Evolutionary conservation across 2,888 invertebrate genomes (phyloP).

Genomic region (Leptopterna dolabrata): DNA sequence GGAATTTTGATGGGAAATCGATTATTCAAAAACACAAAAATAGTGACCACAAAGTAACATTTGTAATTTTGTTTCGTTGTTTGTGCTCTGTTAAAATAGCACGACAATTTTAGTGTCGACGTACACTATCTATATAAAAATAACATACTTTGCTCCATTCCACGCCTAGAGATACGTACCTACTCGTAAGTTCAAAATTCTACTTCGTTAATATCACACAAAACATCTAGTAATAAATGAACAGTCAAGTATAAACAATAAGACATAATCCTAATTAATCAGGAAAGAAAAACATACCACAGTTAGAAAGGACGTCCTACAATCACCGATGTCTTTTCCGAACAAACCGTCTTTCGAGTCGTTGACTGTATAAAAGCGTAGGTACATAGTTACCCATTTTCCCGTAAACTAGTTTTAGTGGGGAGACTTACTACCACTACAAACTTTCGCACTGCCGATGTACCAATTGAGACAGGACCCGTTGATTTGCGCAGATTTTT

Average conservation of each 20-base stretch:
- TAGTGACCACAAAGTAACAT: background rate
- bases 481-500: background rate
- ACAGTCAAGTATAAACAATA: background rate
- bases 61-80: background rate
- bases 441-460: background rate
- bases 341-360: background rate
- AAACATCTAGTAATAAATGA: background rate
- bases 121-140: background rate
- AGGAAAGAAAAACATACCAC: background rate
- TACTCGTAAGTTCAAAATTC: background rate
- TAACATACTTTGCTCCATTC: background rate
- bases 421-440: background rate
- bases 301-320: background rate
- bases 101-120: background rate
- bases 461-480: background rate
- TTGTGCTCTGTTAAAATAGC: background rate
- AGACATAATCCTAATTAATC: background rate
- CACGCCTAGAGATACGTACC: background rate
- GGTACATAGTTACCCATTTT: too few species aligned
- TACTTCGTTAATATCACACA: conserved; percentile 11
- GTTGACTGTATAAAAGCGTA: background rate
- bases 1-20: too few species aligned
- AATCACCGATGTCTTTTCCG: background rate
- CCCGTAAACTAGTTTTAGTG: background rate
- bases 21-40: too few species aligned